These are phyloP conservation scores for Orientallactaga bullata DNA, from an alignment of 2,113 vertebrate genomes.

Conservation along the genomic window DNA sequence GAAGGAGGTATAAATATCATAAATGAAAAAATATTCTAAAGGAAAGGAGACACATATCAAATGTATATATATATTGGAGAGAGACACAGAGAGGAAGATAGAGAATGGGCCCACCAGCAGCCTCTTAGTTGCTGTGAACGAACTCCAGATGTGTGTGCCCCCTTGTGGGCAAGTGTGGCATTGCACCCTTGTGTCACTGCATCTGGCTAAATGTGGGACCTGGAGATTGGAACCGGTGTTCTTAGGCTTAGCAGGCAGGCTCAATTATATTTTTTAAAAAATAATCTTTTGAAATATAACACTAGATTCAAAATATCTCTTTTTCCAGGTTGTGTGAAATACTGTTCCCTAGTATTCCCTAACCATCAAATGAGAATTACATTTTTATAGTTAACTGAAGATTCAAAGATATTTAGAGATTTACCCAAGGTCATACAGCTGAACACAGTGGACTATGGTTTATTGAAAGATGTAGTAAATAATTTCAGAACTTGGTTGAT, in stretches of 20 bases:
- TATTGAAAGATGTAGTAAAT: constrained; percentile 32
- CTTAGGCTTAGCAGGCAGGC: too few relatives aligned
- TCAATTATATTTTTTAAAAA: too few relatives aligned
- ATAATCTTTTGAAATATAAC: neutral
- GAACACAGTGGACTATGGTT: neutral
- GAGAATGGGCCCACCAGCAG: too few relatives aligned
- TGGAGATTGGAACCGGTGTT: too few relatives aligned
- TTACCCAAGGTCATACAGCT: neutral
- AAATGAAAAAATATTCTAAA: constrained; percentile 47
- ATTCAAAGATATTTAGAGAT: constrained; percentile 6
- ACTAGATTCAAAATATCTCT: constrained; percentile 16
- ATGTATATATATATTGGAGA: too few relatives aligned
- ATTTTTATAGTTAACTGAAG: constrained; percentile 17
- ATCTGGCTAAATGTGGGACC: too few relatives aligned
- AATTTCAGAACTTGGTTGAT: neutral
- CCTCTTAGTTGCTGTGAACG: too few relatives aligned
- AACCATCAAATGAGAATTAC: neutral
- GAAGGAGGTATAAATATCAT: constrained; percentile 53
- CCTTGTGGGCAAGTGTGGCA: too few relatives aligned
- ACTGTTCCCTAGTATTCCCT: neutral
- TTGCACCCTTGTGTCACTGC: too few relatives aligned
- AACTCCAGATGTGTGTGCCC: too few relatives aligned
- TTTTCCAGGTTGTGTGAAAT: neutral
- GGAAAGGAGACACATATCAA: constrained; percentile 10
- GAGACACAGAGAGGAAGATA: too few relatives aligned